Evolutionary conservation across 2,113 vertebrate genomes (phyloP).

Genomic region (Sinocyclocheilus maitianheensis): DNA sequence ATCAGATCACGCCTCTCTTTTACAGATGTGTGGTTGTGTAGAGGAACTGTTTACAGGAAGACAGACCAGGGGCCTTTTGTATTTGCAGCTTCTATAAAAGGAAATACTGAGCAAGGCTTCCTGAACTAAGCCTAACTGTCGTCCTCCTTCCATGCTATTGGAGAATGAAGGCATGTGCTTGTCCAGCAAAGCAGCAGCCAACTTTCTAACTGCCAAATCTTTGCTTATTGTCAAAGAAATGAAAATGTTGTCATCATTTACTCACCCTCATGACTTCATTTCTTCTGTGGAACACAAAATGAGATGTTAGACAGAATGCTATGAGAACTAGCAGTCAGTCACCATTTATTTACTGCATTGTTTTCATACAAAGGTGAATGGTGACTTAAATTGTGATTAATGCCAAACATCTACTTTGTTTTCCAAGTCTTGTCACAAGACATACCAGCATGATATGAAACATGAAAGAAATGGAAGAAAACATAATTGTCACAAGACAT

Average conservation of each 20-base stretch:
- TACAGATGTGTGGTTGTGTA: slow-evolving; percentile 47
- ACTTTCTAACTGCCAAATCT: not conserved
- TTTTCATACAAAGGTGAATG: not conserved
- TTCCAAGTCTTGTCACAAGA: not conserved
- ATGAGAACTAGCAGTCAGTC: not conserved
- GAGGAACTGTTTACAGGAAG: slow-evolving; percentile 80
- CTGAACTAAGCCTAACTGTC: slow-evolving; percentile 68
- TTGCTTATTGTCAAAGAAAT: not conserved
- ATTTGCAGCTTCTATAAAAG: slow-evolving; percentile 77
- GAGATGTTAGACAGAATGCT: not conserved
- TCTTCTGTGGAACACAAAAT: slow-evolving; percentile 4
- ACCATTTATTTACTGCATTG: not conserved
- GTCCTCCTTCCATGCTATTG: slow-evolving; percentile 19
- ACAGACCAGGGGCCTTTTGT: slow-evolving; percentile 74
- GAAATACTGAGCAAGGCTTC: slow-evolving; percentile 75
- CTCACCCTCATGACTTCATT: not conserved
- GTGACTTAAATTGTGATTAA: not conserved
- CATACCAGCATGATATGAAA: not conserved
- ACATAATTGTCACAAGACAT: no score
- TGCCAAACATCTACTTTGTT: not conserved
- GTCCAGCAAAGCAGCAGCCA: not conserved
- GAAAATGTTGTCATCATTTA: not conserved
- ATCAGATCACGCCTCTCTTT: slow-evolving; percentile 34
- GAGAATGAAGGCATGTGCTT: slow-evolving; percentile 11
- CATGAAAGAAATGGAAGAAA: not conserved